phyloP scores from a whole-genome alignment of 64 coral and sea anemone species.

The Montipora sp. region DNA sequence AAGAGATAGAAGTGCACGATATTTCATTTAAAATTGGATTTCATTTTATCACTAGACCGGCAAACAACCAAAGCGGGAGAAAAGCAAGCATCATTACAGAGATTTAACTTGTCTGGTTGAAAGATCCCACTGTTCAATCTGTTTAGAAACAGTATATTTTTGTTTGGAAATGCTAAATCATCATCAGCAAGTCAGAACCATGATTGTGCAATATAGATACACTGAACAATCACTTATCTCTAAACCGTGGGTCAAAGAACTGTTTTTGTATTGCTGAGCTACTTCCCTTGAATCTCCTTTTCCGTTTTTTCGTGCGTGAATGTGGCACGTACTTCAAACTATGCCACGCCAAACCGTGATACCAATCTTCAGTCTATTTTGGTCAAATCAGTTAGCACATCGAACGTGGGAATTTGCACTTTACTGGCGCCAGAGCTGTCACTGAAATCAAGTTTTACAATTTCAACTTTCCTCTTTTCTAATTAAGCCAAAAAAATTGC shows the following conservation, averaged over 20 bases:
- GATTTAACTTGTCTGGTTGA: neutral
- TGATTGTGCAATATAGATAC: neutral
- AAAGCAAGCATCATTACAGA: too few species aligned
- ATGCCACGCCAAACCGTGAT: too few species aligned
- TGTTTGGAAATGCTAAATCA: neutral
- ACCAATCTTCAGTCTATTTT: neutral
- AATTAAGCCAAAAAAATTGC: neutral
- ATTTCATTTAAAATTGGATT: too few species aligned
- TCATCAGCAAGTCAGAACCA: neutral
- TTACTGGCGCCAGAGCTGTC: neutral
- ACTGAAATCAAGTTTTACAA: neutral
- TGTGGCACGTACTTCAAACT: neutral
- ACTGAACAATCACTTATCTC: too few species aligned
- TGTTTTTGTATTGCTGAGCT: too few species aligned
- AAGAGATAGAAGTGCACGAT: too few species aligned
- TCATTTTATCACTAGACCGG: too few species aligned
- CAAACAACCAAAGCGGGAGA: too few species aligned
- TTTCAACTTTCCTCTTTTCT: neutral
- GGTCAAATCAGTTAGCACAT: neutral
- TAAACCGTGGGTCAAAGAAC: too few species aligned
- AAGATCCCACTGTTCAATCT: neutral
- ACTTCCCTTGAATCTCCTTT: neutral
- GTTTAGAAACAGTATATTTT: neutral
- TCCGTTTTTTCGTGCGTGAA: neutral
- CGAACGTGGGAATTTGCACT: neutral